Base-by-base conservation (phyloP, 1,140 invertebrate species). In the Drosophila athabasca region DNA sequence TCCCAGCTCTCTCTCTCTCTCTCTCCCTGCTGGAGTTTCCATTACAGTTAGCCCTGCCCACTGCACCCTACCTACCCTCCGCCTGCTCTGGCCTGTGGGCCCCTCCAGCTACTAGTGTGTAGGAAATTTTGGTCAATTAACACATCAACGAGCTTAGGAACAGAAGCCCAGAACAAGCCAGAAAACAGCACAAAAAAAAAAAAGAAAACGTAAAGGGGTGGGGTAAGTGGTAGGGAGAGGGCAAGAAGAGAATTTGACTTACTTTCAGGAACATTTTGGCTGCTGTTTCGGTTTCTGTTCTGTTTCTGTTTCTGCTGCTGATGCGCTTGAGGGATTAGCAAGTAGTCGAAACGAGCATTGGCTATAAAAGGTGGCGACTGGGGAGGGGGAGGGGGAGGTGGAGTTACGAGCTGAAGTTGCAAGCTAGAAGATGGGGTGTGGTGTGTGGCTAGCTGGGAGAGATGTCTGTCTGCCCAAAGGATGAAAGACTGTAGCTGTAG, bases 91-190 rank as follows among this genome's bases (percentile, higher is more conserved):
- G 31, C 24, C 35, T 65, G 22, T 39, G 15, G 44, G 4, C 35
- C 35, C 35, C 35, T 39, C 62, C 59, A 48, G 58, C 67, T 85
- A 62, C 76, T 61, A 71, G 67, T 90, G 85, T 81, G 75, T 84
- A 81, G 75, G 71, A 90, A 90, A 84, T 89, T 85, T 89, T 90
- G 85, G 85, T 90, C 85, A 90, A 90, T 90, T 90, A 90, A 90
- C 85, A 90, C 85, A 90, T 90, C 80, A 77, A 84, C 84, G 76
- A 78, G 84, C 67, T 89, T 78, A 71, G 80, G 54, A 74, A 58
- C 70, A 29, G 39, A 66, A 62, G 60, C 52, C 41, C 31, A 35
- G 19, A 50, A 11, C 19, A 24, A 24, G 60, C 17, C 44, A 39
- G 11, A 39, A 5, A 13, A 39, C 35, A 54, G 39, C 62, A 51